These are phyloP conservation scores for Athripsodes cinereus DNA, from an alignment of 2,888 invertebrate species.

Conservation along the genomic window DNA sequence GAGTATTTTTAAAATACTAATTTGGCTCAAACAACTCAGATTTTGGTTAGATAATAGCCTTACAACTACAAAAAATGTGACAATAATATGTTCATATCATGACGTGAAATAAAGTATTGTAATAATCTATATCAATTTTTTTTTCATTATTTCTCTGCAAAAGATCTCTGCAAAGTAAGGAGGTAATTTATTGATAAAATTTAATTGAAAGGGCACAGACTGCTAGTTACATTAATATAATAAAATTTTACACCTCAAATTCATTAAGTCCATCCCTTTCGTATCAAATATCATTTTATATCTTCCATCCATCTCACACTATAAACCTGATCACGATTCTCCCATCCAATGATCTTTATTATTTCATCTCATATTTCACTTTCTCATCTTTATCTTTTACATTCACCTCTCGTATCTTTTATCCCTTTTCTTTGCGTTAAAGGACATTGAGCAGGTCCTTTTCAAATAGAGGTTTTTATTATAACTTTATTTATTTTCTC, in stretches of 20 bases:
- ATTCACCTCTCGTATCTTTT: background rate
- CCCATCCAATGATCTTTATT: background rate
- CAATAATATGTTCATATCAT: too few relatives aligned
- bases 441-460: background rate
- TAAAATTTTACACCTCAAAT: background rate
- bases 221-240: too few relatives aligned
- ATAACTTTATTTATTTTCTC: conserved; percentile 1
- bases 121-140: too few relatives aligned
- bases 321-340: background rate
- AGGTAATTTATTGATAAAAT: too few relatives aligned
- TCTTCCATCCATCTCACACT: background rate
- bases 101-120: too few relatives aligned
- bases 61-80: too few relatives aligned
- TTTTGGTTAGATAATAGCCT: too few relatives aligned
- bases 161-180: too few relatives aligned
- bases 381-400: background rate
- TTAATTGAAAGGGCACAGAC: too few relatives aligned
- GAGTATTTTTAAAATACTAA: too few relatives aligned
- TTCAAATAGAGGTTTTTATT: background rate
- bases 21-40: too few relatives aligned
- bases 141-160: too few relatives aligned
- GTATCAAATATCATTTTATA: background rate
- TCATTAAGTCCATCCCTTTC: background rate
- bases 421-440: background rate
- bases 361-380: background rate